A percentile compares a stretch with the other conserved stretches of the same genome.
These are phyloP conservation scores for Bos indicus DNA, from an alignment of 2,113 vertebrate genomes.

Conservation along the genomic window DNA sequence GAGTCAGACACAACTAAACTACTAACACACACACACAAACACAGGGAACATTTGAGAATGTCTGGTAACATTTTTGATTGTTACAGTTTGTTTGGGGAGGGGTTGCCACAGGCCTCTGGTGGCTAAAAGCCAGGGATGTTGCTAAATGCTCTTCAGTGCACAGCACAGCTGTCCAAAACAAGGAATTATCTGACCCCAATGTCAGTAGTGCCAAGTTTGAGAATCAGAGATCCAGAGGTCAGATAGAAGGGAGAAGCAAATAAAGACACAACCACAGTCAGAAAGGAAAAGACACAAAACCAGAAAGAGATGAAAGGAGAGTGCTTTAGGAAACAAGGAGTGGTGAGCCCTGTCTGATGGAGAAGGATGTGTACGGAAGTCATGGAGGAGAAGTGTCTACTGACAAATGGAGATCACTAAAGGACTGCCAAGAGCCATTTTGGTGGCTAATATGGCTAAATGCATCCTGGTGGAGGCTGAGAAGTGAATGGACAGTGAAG, in stretches of 20 bases:
- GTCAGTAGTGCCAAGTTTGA: background rate
- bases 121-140: background rate
- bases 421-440: background rate
- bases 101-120: background rate
- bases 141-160: background rate
- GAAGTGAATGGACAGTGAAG: background rate
- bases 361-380: background rate
- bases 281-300: background rate
- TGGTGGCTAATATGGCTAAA: background rate
- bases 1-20: rapidly evolving
- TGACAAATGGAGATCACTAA: background rate
- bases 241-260: background rate
- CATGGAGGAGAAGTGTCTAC: background rate
- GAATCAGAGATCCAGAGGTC: background rate
- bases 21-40: background rate
- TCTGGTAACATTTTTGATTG: background rate
- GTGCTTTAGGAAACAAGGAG: background rate
- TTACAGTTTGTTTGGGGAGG: background rate
- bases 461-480: background rate
- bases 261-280: background rate
- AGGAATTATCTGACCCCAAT: background rate
- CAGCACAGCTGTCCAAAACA: background rate
- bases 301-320: background rate
- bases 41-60: background rate
- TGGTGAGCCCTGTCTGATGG: background rate